Percentiles rank a stretch among this genome's conserved stretches.
Evolutionary conservation across 2,797 vertebrate genomes (phyloP).

Genomic region (Sebastes diploproa): DNA sequence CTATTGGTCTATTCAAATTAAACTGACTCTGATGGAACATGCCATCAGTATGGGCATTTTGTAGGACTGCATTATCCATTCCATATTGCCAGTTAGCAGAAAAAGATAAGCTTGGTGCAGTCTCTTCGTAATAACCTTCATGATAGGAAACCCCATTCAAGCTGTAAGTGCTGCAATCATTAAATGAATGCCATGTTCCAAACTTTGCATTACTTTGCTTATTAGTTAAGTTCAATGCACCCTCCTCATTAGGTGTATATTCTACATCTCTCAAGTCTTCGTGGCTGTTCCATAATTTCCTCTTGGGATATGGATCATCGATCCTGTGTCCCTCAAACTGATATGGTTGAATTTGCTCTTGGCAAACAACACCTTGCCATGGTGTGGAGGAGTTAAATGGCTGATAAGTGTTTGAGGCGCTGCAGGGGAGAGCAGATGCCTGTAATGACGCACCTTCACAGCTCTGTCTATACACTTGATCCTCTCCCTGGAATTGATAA

Average conservation of each 20-base stretch:
- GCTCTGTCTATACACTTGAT: constrained; percentile 48
- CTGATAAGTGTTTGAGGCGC: constrained; percentile 57
- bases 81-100: constrained; percentile 79
- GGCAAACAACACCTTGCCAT: constrained; percentile 54
- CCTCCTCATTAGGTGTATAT: constrained; percentile 76
- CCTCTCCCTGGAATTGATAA: constrained; percentile 55
- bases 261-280: constrained; percentile 61
- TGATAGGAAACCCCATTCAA: constrained; percentile 84
- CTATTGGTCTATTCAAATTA: constrained; percentile 68
- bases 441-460: constrained; percentile 42
- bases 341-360: constrained; percentile 51
- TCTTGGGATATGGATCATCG: constrained; percentile 57
- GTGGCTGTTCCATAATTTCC: constrained; percentile 74
- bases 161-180: constrained; percentile 84
- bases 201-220: constrained; percentile 83
- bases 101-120: constrained; percentile 80
- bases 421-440: constrained; percentile 37
- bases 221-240: constrained; percentile 89
- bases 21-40: constrained; percentile 71
- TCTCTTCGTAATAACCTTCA: constrained; percentile 86
- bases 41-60: constrained; percentile 67
- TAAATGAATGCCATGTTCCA: constrained; percentile 72
- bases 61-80: constrained; percentile 63
- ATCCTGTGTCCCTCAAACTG: constrained; percentile 35
- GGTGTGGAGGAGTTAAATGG: constrained; percentile 33